Percentiles rank a stretch among this genome's conserved stretches.
phyloP scores from a whole-genome alignment of 1,140 invertebrate genomes.

The Gryllus bimaculatus region DNA sequence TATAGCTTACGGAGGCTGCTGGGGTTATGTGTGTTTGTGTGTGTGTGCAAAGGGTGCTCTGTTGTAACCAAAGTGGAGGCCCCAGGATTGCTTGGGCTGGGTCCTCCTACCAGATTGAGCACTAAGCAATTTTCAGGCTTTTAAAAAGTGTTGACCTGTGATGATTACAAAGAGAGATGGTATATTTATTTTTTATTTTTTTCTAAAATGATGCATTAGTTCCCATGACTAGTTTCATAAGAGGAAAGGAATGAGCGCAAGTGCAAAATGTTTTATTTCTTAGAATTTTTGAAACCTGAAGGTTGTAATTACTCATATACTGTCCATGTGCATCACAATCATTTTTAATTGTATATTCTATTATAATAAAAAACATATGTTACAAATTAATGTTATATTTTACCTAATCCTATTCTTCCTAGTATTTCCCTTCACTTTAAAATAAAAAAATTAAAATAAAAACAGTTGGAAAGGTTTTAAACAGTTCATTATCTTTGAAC shows the following conservation, averaged over 20 bases:
- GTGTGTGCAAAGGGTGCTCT: neutral
- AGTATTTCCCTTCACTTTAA: too few species aligned
- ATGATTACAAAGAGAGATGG: neutral
- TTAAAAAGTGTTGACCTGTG: constrained; percentile 9
- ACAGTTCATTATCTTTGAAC: too few species aligned
- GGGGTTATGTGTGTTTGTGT: neutral
- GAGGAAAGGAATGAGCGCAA: neutral
- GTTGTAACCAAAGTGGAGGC: neutral
- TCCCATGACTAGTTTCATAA: constrained; percentile 7
- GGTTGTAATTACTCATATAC: constrained; percentile 17
- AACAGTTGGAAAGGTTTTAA: too few species aligned
- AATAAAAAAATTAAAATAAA: too few species aligned
- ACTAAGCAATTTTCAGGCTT: constrained; percentile 19
- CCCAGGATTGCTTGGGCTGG: neutral
- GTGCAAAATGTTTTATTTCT: neutral
- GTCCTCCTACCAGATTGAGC: constrained; percentile 9
- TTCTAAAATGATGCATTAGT: neutral
- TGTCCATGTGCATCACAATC: constrained; percentile 16
- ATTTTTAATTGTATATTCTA: constrained; percentile 17
- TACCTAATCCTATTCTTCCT: too few species aligned
- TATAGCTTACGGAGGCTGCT: neutral
- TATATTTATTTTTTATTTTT: constrained; percentile 11
- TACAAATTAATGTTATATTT: too few species aligned
- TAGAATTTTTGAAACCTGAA: constrained; percentile 18
- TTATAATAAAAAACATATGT: neutral